Conservation (phyloP, 2,888 invertebrate species). For the Meloe dianella region DNA sequence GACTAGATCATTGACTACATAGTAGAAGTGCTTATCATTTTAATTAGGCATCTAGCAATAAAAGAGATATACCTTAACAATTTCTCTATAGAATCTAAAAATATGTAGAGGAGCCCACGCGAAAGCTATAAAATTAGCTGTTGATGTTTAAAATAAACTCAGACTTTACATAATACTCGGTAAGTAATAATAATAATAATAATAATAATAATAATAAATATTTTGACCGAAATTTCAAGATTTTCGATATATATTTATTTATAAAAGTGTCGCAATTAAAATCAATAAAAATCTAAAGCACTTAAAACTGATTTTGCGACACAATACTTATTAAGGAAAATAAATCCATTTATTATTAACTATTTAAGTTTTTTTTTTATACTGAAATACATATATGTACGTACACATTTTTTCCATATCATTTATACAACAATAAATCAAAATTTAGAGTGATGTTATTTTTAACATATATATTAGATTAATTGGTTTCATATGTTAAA, state of each 20-base stretch:
- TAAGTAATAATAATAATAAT: conserved; percentile 10
- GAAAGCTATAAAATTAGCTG: conserved; percentile 14
- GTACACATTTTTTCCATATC: background rate
- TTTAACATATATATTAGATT: conserved; percentile 11
- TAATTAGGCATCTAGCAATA: background rate
- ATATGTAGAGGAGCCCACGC: conserved; percentile 13
- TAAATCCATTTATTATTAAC: too few relatives aligned
- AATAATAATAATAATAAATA: conserved; percentile 6
- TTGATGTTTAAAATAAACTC: conserved; percentile 14
- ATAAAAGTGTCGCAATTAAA: too few relatives aligned
- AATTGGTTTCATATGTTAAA: conserved; percentile 23
- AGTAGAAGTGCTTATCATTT: conserved; percentile 3
- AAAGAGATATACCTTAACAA: background rate
- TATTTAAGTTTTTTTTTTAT: too few relatives aligned
- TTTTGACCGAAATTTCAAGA: background rate
- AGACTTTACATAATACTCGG: conserved; percentile 19
- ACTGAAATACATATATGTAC: too few relatives aligned
- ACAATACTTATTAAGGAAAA: background rate
- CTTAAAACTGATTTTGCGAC: background rate
- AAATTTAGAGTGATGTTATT: background rate
- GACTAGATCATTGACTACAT: background rate
- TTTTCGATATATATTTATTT: too few relatives aligned
- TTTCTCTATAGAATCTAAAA: conserved; percentile 8
- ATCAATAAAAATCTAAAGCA: background rate
- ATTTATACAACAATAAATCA: conserved; percentile 7